Percentiles rank a stretch among this genome's conserved stretches.
These are phyloP conservation scores for Chauna torquata DNA, from an alignment of 2,113 vertebrate species.

Conservation along the genomic window DNA sequence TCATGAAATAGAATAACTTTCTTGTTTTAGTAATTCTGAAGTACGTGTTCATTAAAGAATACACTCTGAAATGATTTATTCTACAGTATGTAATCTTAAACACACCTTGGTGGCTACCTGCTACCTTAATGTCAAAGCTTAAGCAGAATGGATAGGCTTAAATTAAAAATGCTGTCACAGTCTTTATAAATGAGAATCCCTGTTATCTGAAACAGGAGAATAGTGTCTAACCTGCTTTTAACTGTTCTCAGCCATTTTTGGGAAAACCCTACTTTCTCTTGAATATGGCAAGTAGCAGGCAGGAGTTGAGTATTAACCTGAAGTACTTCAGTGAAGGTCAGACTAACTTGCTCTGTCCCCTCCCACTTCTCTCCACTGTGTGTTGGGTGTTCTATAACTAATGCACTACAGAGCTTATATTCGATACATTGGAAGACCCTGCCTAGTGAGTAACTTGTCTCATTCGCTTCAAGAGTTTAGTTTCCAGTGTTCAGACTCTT, in stretches of 20 bases:
- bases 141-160: background rate
- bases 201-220: background rate
- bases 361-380: background rate
- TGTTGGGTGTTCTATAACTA: background rate
- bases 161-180: background rate
- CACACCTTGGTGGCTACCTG: background rate
- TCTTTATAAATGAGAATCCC: background rate
- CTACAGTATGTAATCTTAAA: no score
- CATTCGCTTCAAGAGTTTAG: background rate
- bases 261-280: background rate
- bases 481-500: accelerated
- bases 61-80: no score
- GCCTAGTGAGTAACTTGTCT: background rate
- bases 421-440: background rate
- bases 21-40: background rate
- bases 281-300: background rate
- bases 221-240: background rate
- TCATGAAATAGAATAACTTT: background rate
- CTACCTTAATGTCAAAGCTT: background rate
- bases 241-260: background rate
- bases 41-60: background rate
- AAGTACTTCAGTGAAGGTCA: background rate
- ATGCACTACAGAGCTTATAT: no score
- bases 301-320: background rate
- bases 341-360: background rate